These are phyloP conservation scores for Echinarachnius parma DNA, from an alignment of 53 echinoderm and acorn worm genomes.

Conservation along the genomic window DNA sequence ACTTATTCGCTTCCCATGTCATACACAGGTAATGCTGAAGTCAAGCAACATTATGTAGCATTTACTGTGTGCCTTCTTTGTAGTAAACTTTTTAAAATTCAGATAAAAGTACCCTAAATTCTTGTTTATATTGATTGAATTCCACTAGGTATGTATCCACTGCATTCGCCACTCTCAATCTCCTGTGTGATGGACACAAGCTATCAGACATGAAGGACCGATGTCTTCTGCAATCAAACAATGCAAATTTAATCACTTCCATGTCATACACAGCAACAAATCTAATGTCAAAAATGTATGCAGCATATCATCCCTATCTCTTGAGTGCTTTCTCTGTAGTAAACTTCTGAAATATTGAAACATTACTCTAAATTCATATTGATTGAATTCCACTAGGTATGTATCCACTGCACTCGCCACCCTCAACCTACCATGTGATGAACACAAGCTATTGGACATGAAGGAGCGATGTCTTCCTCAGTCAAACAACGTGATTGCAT, in stretches of 20 bases:
- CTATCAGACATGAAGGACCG: conserved; percentile 34
- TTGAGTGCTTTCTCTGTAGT: too few relatives aligned
- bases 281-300: too few relatives aligned
- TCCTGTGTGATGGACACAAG: conserved; percentile 38
- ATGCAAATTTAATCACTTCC: conserved; percentile 57
- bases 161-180: conserved; percentile 49
- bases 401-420: conserved; percentile 51
- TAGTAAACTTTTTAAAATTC: too few relatives aligned
- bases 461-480: conserved; percentile 30
- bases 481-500: conserved; percentile 62
- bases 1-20: conserved; percentile 59
- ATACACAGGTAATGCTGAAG: too few relatives aligned
- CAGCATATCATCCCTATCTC: too few relatives aligned
- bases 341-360: too few relatives aligned
- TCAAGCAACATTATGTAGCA: too few relatives aligned
- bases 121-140: too few relatives aligned
- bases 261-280: conserved; percentile 58
- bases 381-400: conserved; percentile 48
- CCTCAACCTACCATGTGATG: conserved; percentile 50
- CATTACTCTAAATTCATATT: too few relatives aligned
- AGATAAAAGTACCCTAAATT: too few relatives aligned
- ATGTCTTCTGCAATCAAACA: conserved; percentile 47
- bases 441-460: conserved; percentile 23
- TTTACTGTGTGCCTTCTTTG: too few relatives aligned
- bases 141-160: conserved; percentile 55